phyloP scores from a whole-genome alignment of 1,140 invertebrate genomes.

The Nasonia giraulti region DNA sequence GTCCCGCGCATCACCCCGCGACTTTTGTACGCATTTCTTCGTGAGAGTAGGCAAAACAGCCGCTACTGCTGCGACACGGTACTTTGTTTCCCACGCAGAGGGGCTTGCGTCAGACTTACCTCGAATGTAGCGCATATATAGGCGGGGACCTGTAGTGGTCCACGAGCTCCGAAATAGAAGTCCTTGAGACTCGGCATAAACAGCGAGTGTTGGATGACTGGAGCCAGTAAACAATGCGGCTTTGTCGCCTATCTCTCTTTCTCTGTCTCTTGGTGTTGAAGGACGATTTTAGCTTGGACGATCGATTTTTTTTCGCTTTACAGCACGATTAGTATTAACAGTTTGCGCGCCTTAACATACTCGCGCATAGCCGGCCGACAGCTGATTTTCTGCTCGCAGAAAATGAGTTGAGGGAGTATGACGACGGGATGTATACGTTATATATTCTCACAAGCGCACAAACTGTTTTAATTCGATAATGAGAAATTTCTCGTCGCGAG shows the following conservation, averaged over 20 bases:
- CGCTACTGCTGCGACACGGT: not conserved
- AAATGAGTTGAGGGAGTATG: too few relatives aligned
- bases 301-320: not conserved
- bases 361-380: too few relatives aligned
- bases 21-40: too few relatives aligned
- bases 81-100: not conserved
- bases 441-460: too few relatives aligned
- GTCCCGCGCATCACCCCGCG: too few relatives aligned
- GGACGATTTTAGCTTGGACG: not conserved
- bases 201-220: not conserved
- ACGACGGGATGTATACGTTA: too few relatives aligned
- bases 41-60: too few relatives aligned
- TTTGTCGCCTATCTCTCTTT: not conserved
- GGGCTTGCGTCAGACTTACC: not conserved
- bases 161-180: not conserved
- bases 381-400: too few relatives aligned
- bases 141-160: not conserved
- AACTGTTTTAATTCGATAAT: too few relatives aligned
- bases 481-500: too few relatives aligned
- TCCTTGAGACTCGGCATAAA: not conserved
- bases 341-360: too few relatives aligned
- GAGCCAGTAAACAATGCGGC: not conserved
- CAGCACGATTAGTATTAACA: not conserved
- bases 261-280: not conserved
- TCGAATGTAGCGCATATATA: not conserved